Evolutionary conservation across 2,113 vertebrate genomes (phyloP).

Genomic region (Echinops telfairi): DNA sequence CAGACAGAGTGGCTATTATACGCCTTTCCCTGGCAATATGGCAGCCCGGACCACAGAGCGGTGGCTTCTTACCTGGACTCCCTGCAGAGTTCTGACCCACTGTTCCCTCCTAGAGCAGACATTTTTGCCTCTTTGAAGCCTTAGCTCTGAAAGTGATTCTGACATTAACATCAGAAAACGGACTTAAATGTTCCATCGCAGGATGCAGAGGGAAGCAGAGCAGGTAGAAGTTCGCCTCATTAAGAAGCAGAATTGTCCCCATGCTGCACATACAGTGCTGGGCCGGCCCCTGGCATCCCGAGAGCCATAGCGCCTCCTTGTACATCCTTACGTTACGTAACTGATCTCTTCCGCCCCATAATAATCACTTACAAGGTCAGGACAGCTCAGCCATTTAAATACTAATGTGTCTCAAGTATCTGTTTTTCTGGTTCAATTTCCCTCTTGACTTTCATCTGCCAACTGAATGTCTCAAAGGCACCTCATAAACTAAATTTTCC

Average conservation of each 20-base stretch:
- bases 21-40: background rate
- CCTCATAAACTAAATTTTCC: conserved; percentile 40
- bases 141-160: background rate
- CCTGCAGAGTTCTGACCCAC: background rate
- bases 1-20: background rate
- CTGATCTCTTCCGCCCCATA: background rate
- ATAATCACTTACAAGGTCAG: background rate
- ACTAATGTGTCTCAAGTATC: background rate
- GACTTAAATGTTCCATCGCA: background rate
- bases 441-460: conserved; percentile 1
- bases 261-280: background rate
- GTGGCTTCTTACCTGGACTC: background rate
- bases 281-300: background rate
- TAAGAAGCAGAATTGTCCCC: background rate
- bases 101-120: background rate
- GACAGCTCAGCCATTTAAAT: background rate
- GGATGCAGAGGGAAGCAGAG: background rate
- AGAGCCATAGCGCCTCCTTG: background rate
- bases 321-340: background rate
- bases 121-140: background rate
- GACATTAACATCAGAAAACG: background rate
- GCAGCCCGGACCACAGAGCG: background rate
- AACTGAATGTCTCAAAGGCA: background rate
- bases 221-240: background rate
- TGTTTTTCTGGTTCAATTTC: conserved; percentile 30